Evolutionary conservation across 2,888 invertebrate genomes (phyloP).

Genomic region (Harpalus rubripes): DNA sequence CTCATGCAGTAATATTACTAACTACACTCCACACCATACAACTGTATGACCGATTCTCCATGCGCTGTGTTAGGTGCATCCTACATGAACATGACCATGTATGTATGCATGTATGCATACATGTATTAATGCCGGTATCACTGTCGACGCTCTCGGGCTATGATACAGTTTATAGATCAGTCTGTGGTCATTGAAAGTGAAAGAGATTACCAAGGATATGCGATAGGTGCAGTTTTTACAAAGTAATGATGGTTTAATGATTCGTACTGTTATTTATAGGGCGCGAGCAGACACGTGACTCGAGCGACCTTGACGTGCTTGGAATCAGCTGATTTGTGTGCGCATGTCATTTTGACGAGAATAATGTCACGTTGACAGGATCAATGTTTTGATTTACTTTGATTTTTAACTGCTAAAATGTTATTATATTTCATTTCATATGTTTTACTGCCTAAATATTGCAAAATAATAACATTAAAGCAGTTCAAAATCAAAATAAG

Average conservation of each 20-base stretch:
- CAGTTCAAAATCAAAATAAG: too few species aligned
- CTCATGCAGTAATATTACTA: conserved; percentile 21
- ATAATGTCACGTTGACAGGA: too few species aligned
- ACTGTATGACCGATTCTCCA: neutral
- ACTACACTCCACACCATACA: neutral
- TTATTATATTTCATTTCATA: too few species aligned
- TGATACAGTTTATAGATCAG: neutral
- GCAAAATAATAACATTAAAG: too few species aligned
- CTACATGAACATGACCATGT: neutral
- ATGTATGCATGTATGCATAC: neutral
- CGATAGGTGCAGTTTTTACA: neutral
- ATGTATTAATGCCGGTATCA: neutral
- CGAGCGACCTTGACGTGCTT: too few species aligned
- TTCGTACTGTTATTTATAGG: neutral
- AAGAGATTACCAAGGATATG: neutral
- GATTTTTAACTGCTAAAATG: too few species aligned
- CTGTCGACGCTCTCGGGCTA: neutral
- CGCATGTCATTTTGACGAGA: too few species aligned
- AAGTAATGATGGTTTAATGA: neutral
- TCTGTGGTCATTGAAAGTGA: conserved; percentile 1
- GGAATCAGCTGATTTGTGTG: too few species aligned
- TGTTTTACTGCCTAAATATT: too few species aligned
- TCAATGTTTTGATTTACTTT: too few species aligned
- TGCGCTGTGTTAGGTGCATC: conserved; percentile 1
- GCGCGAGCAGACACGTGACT: too few species aligned